These are phyloP conservation scores for Lagocephalus sceleratus DNA, from an alignment of 2,797 vertebrate genomes.

Conservation along the genomic window DNA sequence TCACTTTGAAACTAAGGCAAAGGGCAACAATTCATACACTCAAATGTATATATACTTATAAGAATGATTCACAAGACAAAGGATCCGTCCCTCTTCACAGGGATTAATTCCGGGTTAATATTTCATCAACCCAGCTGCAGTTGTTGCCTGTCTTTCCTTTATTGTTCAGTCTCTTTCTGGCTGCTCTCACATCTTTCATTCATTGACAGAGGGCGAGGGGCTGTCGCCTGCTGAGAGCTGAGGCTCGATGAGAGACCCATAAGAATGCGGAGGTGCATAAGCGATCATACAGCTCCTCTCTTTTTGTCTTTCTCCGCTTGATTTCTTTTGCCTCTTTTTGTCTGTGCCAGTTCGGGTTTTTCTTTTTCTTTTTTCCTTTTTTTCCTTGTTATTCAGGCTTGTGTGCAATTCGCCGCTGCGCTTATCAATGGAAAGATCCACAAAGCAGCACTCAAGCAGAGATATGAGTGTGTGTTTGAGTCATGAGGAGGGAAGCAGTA, in stretches of 20 bases:
- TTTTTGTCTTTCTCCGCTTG: conserved; percentile 16
- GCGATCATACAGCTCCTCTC: conserved; percentile 39
- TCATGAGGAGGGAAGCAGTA: not conserved
- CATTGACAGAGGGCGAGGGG: conserved; percentile 18
- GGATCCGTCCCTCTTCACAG: not conserved
- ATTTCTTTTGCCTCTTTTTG: conserved; percentile 8
- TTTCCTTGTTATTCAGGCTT: too few species aligned
- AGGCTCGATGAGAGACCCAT: conserved; percentile 48
- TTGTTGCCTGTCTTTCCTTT: conserved; percentile 7
- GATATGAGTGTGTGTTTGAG: conserved; percentile 4
- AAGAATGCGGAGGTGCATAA: conserved; percentile 51
- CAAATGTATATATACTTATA: too few species aligned
- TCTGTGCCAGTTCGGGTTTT: not conserved
- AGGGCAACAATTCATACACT: too few species aligned
- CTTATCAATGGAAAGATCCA: not conserved
- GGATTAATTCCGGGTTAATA: not conserved
- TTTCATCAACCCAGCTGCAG: conserved; percentile 16
- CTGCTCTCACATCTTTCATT: conserved; percentile 24
- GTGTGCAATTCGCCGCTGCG: not conserved
- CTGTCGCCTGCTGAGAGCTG: conserved; percentile 23
- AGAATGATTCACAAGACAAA: too few species aligned
- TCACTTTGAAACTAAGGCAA: too few species aligned
- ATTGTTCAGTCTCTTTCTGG: not conserved
- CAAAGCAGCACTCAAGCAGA: conserved; percentile 3
- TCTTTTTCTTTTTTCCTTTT: not conserved